phyloP scores from a whole-genome alignment of 1,140 invertebrate genomes.

The Ruditapes philippinarum region DNA sequence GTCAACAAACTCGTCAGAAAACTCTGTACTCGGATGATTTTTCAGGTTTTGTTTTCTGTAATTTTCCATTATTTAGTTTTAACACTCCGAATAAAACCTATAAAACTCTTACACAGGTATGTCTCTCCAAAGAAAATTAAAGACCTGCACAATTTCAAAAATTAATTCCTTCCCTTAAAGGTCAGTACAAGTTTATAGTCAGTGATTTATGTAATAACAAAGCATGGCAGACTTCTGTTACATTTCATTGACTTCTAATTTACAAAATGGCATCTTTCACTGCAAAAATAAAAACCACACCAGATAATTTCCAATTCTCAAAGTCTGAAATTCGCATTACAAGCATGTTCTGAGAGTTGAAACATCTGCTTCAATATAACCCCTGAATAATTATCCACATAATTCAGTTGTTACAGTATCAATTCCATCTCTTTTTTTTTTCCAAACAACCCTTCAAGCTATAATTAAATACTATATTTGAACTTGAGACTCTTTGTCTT shows the following conservation, averaged over 20 bases:
- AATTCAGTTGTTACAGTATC: neutral
- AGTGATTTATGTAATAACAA: too few species aligned
- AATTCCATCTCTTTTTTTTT: neutral
- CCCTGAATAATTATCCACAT: neutral
- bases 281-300: neutral
- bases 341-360: neutral
- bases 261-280: neutral
- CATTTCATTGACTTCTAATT: neutral
- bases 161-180: too few species aligned
- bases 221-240: neutral
- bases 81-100: too few species aligned
- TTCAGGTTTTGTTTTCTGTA: slow-evolving; percentile 50
- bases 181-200: too few species aligned
- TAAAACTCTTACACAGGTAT: too few species aligned
- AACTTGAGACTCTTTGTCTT: too few species aligned
- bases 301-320: neutral
- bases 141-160: too few species aligned
- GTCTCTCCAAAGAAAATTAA: too few species aligned
- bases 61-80: slow-evolving; percentile 55
- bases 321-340: neutral
- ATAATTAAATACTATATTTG: neutral
- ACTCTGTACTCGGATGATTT: slow-evolving; percentile 76
- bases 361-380: slow-evolving; percentile 20
- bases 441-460: neutral
- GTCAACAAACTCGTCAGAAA: slow-evolving; percentile 82